Percentiles rank a stretch among this genome's conserved stretches.
Evolutionary conservation across 2,888 invertebrate genomes (phyloP).

Genomic region (Allophyes oxyacanthae): DNA sequence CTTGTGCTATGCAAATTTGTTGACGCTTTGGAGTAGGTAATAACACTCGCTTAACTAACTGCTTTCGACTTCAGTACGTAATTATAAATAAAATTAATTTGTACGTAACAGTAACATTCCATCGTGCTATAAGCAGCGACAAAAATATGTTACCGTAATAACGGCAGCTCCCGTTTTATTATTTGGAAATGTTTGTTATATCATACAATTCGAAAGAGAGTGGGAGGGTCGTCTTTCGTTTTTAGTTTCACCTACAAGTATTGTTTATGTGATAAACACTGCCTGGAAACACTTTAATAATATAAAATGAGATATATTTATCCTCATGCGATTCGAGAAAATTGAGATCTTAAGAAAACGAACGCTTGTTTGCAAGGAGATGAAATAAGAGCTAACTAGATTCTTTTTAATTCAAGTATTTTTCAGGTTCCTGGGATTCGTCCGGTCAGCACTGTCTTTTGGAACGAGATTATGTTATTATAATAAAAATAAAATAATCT

Average conservation of each 20-base stretch:
- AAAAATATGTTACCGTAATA: slow-evolving; percentile 19
- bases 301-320: slow-evolving; percentile 2
- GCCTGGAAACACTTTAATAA: neutral
- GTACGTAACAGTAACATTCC: slow-evolving; percentile 9
- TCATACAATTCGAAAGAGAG: slow-evolving; percentile 7
- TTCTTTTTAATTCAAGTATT: neutral
- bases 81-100: slow-evolving; percentile 44
- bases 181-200: slow-evolving; percentile 18
- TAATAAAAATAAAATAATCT: no score
- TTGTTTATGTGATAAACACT: neutral
- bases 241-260: neutral
- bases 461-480: no score
- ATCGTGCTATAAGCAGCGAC: slow-evolving; percentile 13
- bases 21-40: slow-evolving; percentile 38
- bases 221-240: neutral
- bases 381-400: neutral
- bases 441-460: no score
- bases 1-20: slow-evolving; percentile 56
- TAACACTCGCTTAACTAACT: slow-evolving; percentile 46
- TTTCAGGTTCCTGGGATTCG: neutral
- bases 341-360: slow-evolving; percentile 4
- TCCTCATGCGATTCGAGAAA: slow-evolving; percentile 5
- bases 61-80: slow-evolving; percentile 27
- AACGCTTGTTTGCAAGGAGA: slow-evolving; percentile 4
- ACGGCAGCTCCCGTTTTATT: slow-evolving; percentile 6